Conservation (phyloP, 2,888 invertebrate genomes). For the Elgonia sp. region DNA sequence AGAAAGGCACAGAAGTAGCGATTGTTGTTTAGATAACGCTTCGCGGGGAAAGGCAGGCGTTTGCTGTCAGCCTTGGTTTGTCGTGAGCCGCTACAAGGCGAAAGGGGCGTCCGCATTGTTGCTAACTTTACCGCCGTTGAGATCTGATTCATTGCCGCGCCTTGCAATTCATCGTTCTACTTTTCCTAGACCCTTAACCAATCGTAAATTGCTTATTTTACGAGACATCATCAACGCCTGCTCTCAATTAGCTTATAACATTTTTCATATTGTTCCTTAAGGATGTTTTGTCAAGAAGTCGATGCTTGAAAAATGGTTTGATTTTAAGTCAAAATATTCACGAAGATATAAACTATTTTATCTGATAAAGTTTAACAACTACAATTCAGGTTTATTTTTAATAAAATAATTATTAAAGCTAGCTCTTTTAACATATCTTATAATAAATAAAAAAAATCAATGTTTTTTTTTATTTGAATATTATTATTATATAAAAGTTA, state of each 20-base stretch:
- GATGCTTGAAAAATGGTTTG: too few species aligned
- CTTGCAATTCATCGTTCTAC: conserved; percentile 84
- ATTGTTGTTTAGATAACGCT: conserved; percentile 74
- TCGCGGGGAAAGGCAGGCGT: conserved; percentile 81
- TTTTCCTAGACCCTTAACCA: conserved; percentile 78
- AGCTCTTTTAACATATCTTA: too few species aligned
- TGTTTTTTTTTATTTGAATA: too few species aligned
- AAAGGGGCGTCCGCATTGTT: conserved; percentile 83
- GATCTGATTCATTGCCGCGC: conserved; percentile 84
- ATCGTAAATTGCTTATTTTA: conserved; percentile 68
- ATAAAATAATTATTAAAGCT: too few species aligned
- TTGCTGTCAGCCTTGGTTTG: conserved; percentile 81
- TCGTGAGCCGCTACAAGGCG: conserved; percentile 79
- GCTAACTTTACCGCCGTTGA: conserved; percentile 83
- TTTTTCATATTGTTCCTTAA: not conserved
- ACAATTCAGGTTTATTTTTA: too few species aligned
- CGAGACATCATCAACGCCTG: conserved; percentile 62
- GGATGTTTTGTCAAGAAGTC: too few species aligned
- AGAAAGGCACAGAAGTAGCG: conserved; percentile 72
- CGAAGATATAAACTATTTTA: too few species aligned
- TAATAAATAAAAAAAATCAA: too few species aligned
- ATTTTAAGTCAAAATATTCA: too few species aligned
- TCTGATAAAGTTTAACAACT: too few species aligned
- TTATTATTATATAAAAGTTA: too few species aligned
- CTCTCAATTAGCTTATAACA: conserved; percentile 19